phyloP scores from a whole-genome alignment of 2,888 invertebrate species.

The Melanargia galathea region DNA sequence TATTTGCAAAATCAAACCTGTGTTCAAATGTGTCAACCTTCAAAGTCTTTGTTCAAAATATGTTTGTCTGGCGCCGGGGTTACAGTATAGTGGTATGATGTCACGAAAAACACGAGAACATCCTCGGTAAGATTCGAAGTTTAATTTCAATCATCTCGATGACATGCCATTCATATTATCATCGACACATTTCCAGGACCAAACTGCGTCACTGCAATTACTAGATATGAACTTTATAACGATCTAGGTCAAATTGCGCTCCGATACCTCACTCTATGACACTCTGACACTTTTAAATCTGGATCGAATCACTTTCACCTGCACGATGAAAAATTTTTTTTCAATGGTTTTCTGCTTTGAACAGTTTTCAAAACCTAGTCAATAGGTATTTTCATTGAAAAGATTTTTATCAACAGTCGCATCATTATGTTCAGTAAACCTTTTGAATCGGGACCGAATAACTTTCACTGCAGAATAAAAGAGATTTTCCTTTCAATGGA shows the following conservation, averaged over 20 bases:
- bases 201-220: conserved; percentile 31
- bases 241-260: conserved; percentile 38
- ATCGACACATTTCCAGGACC: conserved; percentile 20
- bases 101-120: too few species aligned
- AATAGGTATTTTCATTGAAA: conserved; percentile 10
- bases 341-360: conserved; percentile 15
- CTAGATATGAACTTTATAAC: conserved; percentile 33
- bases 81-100: too few species aligned
- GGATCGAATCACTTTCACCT: conserved; percentile 23
- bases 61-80: too few species aligned
- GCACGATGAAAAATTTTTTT: not conserved
- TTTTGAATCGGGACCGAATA: conserved; percentile 4
- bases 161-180: conserved; percentile 7
- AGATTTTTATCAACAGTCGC: not conserved
- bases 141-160: conserved; percentile 19
- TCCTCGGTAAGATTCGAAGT: not conserved
- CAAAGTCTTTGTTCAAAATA: too few species aligned
- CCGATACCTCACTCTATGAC: conserved; percentile 32
- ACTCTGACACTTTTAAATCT: conserved; percentile 28
- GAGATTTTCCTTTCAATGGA: conserved; percentile 1
- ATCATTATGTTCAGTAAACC: conserved; percentile 2
- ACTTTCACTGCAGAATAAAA: conserved; percentile 13
- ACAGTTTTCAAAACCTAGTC: not conserved
- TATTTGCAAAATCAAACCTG: too few species aligned
- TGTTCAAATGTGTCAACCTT: too few species aligned